Percentiles rank a stretch among this genome's conserved stretches.
phyloP scores from a whole-genome alignment of 35 echinoderm and acorn worm species.

The Apostichopus parvimensis region DNA sequence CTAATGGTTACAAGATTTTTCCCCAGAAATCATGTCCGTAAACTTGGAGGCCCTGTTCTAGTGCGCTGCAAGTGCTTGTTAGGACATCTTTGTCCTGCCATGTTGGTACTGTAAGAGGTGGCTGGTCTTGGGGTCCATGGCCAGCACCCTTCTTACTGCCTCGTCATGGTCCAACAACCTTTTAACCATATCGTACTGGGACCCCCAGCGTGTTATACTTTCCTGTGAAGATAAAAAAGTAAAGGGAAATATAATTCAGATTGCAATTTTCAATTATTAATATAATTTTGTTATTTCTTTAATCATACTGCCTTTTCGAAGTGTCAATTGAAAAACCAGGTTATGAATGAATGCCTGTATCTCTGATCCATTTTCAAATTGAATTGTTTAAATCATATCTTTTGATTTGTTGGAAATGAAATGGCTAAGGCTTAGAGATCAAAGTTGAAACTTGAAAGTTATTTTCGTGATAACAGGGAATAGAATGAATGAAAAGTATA shows the following conservation, averaged over 20 bases:
- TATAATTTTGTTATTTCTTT: background rate
- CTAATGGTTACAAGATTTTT: background rate
- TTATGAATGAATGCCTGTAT: no score
- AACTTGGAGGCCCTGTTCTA: no score
- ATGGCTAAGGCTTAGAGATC: no score
- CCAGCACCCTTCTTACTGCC: background rate
- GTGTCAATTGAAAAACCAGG: background rate
- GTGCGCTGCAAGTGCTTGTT: background rate
- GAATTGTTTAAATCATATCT: no score
- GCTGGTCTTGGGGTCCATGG: background rate
- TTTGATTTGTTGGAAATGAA: no score
- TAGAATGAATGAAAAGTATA: no score
- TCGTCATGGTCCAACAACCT: slow-evolving; percentile 25
- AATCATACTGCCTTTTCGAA: background rate
- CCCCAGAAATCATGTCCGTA: no score
- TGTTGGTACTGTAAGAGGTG: no score
- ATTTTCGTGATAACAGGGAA: no score
- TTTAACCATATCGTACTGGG: slow-evolving; percentile 3
- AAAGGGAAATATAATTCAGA: background rate
- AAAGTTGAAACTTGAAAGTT: no score
- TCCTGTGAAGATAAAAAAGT: slow-evolving; percentile 9
- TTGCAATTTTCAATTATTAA: background rate
- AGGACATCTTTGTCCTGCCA: slow-evolving; percentile 9
- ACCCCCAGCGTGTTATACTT: slow-evolving; percentile 35
- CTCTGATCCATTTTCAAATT: no score